phyloP scores from a whole-genome alignment of 1,140 invertebrate species.

The Stegodyphus dumicola region DNA sequence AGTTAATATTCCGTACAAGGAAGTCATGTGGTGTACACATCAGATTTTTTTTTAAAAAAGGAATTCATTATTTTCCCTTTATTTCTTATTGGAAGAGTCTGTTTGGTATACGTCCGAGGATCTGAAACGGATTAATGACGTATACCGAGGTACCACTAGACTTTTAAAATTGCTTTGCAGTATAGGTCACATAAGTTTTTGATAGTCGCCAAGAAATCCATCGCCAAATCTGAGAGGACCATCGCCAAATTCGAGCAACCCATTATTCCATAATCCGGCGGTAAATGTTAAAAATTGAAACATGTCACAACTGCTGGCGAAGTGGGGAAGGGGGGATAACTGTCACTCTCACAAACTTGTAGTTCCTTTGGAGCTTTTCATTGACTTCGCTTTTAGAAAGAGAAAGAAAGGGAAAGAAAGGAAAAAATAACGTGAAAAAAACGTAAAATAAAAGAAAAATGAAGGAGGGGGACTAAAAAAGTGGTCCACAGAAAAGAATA shows the following conservation, averaged over 20 bases:
- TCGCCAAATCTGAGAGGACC: too few species aligned
- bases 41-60: too few species aligned
- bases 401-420: constrained; percentile 11
- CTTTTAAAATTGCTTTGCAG: too few species aligned
- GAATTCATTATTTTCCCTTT: too few species aligned
- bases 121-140: too few species aligned
- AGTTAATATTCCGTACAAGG: too few species aligned
- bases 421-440: constrained; percentile 3
- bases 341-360: constrained; percentile 18
- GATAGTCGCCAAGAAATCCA: too few species aligned
- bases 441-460: constrained; percentile 23
- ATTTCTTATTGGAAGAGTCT: too few species aligned
- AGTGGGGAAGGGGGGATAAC: neutral
- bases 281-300: constrained; percentile 50
- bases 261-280: constrained; percentile 27
- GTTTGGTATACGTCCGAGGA: too few species aligned
- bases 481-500: neutral
- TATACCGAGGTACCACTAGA: too few species aligned
- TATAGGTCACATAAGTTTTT: too few species aligned
- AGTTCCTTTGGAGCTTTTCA: constrained; percentile 6
- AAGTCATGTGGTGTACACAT: too few species aligned
- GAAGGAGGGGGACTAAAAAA: constrained; percentile 7
- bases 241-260: constrained; percentile 12
- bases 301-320: constrained; percentile 39
- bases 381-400: constrained; percentile 20